Evolutionary conservation across 2,113 vertebrate species (phyloP), one percentile per base, ranked within the genome.

Genomic region (Toxotes chatareus): DNA sequence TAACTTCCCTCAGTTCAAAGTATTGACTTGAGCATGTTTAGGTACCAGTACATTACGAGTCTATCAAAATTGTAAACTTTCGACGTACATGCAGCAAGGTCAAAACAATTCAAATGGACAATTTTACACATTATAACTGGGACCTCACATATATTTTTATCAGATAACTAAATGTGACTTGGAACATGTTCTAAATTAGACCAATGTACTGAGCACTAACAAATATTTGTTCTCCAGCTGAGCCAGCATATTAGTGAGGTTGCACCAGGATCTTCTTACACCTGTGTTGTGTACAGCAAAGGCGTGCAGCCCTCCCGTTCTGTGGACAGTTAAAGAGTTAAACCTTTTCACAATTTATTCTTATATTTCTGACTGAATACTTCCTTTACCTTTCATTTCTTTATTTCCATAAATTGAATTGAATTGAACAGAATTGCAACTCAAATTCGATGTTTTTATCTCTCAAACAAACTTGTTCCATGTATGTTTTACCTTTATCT

Each of bases 161-260:
- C 4, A 40, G 17, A 12, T 36, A 14, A 19, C 5, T 47, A 10
- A 27, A 31, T 57, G 5, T 5, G 1, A 23, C 4, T 10, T 23
- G 23, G 8, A 10, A 4, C 3, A 7, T 57, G 5, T 31, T 27
- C 47, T 16, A 23, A 51, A 36, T 4, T 32, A 31, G 23, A 14
- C 19, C 11, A 14, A 19, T 65, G 31, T 63, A 4, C 14, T 42
- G 36, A 49, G 14, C 19, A 12, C 2, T 1, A 5, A 51, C 34
- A 80, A 80, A 76, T 76, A 56, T 81, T 81, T 73, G 68, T 19
- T 49, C n/a, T 69, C 10, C 31, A 56, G 46, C 36, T 62, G 0
- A 68, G 19, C 36, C 10, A 14, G 3, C 17, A 3, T 36, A 3
- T 46, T 3, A 7, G 13, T 27, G n/a, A 61, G 10, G 21, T 19